Conservation (phyloP, 2,888 invertebrate species). For the Odontocerum albicorne region DNA sequence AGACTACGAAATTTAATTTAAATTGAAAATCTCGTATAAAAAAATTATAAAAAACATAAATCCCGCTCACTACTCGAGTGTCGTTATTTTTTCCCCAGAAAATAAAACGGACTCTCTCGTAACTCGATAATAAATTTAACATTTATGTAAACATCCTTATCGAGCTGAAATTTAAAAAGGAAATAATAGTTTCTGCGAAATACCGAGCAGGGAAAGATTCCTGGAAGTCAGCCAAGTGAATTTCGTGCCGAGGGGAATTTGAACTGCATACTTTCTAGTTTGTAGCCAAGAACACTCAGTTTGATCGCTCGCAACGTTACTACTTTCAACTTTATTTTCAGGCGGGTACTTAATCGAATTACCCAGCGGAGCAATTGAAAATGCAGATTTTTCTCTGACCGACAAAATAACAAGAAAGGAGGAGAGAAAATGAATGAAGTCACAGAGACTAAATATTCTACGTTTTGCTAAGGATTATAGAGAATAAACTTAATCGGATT, state of each 20-base stretch:
- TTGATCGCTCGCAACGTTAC: conserved; percentile 26
- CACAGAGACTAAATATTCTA: no score
- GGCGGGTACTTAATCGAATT: conserved; percentile 29
- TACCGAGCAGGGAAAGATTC: conserved; percentile 12
- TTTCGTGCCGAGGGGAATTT: conserved; percentile 21
- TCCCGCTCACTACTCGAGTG: no score
- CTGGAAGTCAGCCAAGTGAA: conserved; percentile 29
- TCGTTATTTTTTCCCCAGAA: no score
- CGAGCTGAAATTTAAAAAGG: conserved; percentile 10
- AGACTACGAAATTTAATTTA: no score
- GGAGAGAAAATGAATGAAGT: not conserved
- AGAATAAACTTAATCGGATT: no score
- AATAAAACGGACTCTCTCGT: no score
- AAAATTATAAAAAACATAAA: no score
- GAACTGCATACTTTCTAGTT: conserved; percentile 13
- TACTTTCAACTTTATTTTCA: conserved; percentile 30
- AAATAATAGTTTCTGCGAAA: conserved; percentile 6
- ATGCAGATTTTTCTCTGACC: conserved; percentile 17
- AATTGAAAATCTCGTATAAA: no score
- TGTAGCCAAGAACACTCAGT: conserved; percentile 25
- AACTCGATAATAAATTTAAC: no score
- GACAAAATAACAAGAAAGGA: not conserved
- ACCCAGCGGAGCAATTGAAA: conserved; percentile 22
- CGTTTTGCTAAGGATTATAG: no score
- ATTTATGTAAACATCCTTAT: conserved; percentile 20